Evolutionary conservation across 1,140 invertebrate species (phyloP).

Genomic region (Penaeus chinensis): DNA sequence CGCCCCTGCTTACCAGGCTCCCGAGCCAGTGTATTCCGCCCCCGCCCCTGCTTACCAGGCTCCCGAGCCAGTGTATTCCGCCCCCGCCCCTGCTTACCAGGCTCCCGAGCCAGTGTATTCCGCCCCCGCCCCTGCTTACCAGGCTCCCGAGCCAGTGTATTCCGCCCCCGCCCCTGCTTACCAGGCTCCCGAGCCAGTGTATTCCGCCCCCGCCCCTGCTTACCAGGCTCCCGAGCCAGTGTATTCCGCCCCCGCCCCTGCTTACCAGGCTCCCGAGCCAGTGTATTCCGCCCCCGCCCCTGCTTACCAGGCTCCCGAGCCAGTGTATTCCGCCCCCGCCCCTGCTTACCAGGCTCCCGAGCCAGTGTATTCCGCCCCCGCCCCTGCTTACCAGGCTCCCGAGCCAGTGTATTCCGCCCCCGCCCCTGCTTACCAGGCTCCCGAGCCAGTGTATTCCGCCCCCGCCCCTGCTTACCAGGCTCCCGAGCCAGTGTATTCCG

Average conservation of each 20-base stretch:
- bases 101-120: constrained; percentile 1
- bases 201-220: neutral
- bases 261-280: neutral
- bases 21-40: too few species aligned
- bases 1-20: too few species aligned
- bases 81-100: constrained; percentile 9
- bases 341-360: constrained; percentile 32
- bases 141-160: constrained; percentile 35
- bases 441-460: too few species aligned
- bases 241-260: too few species aligned
- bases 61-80: neutral
- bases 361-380: constrained; percentile 14
- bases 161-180: constrained; percentile 17
- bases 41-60: neutral
- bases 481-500: neutral
- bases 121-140: constrained; percentile 15
- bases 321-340: constrained; percentile 2
- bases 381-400: constrained; percentile 24
- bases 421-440: too few species aligned
- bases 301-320: neutral
- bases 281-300: neutral
- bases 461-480: neutral
- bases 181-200: constrained; percentile 11
- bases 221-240: neutral
- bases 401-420: constrained; percentile 21